Base-by-base conservation (phyloP, 2,797 vertebrate species). In the Botia kubotai region DNA sequence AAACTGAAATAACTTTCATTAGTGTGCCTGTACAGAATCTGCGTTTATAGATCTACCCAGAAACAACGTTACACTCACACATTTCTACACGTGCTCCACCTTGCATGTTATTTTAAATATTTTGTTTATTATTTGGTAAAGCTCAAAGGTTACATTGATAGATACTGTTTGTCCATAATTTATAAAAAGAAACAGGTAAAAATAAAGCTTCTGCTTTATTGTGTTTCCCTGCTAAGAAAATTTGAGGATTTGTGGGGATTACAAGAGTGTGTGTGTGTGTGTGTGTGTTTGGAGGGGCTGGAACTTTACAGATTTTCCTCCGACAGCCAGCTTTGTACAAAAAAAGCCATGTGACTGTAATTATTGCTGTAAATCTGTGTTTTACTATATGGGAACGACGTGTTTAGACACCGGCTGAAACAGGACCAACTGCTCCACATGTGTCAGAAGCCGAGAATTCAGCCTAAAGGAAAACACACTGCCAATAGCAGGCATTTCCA, bases 371-470 rank as follows among this genome's bases (percentile, higher is more conserved):
- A 13, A 17, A 12, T 29, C 14, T 55, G 21, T 70, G n/a, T 82
- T 76, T 29, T 43, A 62, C 16, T 69, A 72, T 48, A n/a, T 2
- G 2, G 16, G 10, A 57, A 69, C 53, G 21, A 79, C 50, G 53
- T 77, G 71, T 83, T 77, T 36, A 29, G 67, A 83, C 72, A 68
- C 4, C 21, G 11, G 7, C 57, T 16, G n/a, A 79, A 33, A 26
- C 60, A 33, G n/a, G 19, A 21, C 13, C 10, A 1, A 16, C 8
- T 36, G 8, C 60, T 68, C 23, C 0, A 12, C 2, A 1, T 50
- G 58, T 2, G 62, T 16, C 29, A 55, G 29, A 77, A 48, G 16
- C 11, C 3, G 14, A 68, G 55, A 43, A 52, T 52, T 16, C 55
- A 76, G 46, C 58, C 17, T 33, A 43, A 78, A 33, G 16, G 33